A percentile compares a stretch with the other conserved stretches of the same genome.
These are phyloP conservation scores for Corynorhinus townsendii DNA, from an alignment of 2,113 vertebrate species.

Conservation along the genomic window DNA sequence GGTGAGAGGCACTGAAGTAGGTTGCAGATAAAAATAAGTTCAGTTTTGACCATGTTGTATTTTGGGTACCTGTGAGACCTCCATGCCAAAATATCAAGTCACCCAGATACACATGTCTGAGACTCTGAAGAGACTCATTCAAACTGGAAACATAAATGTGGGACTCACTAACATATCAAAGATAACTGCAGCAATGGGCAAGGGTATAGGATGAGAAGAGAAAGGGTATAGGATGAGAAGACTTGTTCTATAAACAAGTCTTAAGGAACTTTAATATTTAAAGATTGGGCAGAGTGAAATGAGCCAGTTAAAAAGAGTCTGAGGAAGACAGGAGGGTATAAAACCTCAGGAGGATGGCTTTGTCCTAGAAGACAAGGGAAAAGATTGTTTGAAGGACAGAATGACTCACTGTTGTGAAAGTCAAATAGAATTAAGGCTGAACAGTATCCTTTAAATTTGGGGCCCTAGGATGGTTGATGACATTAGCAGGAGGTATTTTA, in stretches of 20 bases:
- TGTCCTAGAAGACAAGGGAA: slow-evolving; percentile 34
- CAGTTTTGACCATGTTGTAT: neutral
- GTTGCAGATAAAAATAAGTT: neutral
- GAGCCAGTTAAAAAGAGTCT: neutral
- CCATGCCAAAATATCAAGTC: neutral
- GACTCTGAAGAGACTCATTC: neutral
- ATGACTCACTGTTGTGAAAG: neutral
- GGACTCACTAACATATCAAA: neutral
- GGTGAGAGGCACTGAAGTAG: neutral
- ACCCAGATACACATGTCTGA: neutral
- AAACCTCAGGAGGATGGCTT: neutral
- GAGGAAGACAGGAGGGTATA: neutral
- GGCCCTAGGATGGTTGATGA: neutral
- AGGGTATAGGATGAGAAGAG: neutral
- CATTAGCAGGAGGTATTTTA: slow-evolving; percentile 19
- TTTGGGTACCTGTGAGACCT: neutral
- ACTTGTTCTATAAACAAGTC: neutral
- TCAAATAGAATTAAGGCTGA: neutral
- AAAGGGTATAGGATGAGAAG: neutral
- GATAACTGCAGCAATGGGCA: neutral
- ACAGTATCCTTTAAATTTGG: neutral
- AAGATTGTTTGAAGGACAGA: slow-evolving; percentile 14
- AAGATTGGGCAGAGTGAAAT: neutral
- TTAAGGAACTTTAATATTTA: neutral
- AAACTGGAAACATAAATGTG: neutral